Percentiles rank a stretch among this genome's conserved stretches.
Conservation (phyloP, 2,888 invertebrate species). For the Petrophora chlorosata region DNA sequence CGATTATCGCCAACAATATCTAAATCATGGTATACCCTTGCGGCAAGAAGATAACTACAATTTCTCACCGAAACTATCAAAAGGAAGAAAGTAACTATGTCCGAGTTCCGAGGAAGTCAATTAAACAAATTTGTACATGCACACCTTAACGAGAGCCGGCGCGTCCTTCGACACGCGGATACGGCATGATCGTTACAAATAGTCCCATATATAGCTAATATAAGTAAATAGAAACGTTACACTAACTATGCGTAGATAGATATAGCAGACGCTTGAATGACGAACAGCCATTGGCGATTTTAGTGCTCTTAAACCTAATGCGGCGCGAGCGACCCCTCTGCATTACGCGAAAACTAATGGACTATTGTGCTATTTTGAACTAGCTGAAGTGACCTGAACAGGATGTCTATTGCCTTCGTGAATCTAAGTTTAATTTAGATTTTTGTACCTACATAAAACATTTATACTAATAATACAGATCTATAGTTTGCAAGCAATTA, state of each 20-base stretch:
- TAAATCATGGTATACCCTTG: slow-evolving; percentile 80
- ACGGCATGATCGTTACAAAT: slow-evolving; percentile 51
- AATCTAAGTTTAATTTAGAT: too few species aligned
- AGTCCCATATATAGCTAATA: slow-evolving; percentile 62
- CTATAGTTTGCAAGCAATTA: too few species aligned
- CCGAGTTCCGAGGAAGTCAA: slow-evolving; percentile 59
- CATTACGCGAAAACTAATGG: slow-evolving; percentile 6
- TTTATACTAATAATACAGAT: too few species aligned
- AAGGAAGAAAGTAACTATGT: slow-evolving; percentile 57
- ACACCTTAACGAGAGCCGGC: slow-evolving; percentile 35
- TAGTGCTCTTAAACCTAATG: slow-evolving; percentile 66
- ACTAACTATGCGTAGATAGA: slow-evolving; percentile 68
- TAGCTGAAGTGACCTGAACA: too few species aligned
- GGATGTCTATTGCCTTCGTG: too few species aligned
- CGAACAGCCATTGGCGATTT: slow-evolving; percentile 64
- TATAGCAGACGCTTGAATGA: slow-evolving; percentile 64
- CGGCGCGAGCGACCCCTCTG: slow-evolving; percentile 40
- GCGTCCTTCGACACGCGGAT: slow-evolving; percentile 8
- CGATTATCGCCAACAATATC: slow-evolving; percentile 72
- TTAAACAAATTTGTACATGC: slow-evolving; percentile 79
- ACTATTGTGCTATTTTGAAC: background rate
- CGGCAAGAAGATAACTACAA: slow-evolving; percentile 74
- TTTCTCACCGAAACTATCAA: slow-evolving; percentile 76
- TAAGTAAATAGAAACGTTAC: slow-evolving; percentile 72
- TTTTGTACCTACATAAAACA: too few species aligned